Conservation (phyloP, 2,113 vertebrate species). For the Dasyornis broadbenti region DNA sequence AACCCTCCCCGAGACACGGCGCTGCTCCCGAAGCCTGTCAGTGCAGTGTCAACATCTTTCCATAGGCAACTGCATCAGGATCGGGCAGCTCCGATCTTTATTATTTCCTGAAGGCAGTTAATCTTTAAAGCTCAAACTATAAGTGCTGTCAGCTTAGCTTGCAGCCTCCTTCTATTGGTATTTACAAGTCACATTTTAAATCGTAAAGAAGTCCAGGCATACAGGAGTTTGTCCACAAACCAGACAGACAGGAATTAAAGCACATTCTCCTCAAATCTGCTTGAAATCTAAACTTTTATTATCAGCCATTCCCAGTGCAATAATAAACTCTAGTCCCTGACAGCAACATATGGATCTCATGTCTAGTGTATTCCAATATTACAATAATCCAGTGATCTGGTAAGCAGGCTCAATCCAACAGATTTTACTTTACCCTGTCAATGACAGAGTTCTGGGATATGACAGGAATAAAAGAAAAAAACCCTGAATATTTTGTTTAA, state of each 20-base stretch:
- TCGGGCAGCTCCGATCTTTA: background rate
- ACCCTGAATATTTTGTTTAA: accelerated
- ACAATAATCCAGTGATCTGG: background rate
- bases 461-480: background rate
- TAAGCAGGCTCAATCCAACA: background rate
- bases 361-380: background rate
- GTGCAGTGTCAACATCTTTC: background rate
- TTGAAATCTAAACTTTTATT: background rate
- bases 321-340: background rate
- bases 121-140: background rate
- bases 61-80: background rate
- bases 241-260: background rate
- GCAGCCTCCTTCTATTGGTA: background rate
- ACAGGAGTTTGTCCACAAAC: background rate
- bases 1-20: accelerated
- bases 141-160: background rate
- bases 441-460: background rate
- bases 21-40: background rate
- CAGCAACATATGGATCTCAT: background rate
- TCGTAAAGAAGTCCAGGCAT: background rate
- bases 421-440: background rate
- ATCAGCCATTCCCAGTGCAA: background rate
- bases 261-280: background rate
- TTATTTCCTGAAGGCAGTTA: background rate
- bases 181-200: constrained; percentile 1